Conservation (phyloP, 2,113 vertebrate genomes). For the Tragelaphus imberbis region DNA sequence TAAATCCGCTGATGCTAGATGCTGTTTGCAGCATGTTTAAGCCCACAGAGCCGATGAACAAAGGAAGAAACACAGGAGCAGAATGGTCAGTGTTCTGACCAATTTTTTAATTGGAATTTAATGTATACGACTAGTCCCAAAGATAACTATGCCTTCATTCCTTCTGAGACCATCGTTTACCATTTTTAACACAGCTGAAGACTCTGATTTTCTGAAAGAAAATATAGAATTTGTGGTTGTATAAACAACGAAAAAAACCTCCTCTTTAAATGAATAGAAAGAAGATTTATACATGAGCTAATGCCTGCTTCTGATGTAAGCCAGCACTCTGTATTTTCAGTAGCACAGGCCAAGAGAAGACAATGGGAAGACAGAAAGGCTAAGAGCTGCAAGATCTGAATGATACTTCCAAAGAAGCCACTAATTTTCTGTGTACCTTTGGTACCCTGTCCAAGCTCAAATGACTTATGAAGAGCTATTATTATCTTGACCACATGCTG, state of each 20-base stretch:
- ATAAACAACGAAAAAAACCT: background rate
- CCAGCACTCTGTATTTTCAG: background rate
- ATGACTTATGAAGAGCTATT: background rate
- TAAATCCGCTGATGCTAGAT: background rate
- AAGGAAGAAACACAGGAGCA: background rate
- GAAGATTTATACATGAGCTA: background rate
- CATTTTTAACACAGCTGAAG: background rate
- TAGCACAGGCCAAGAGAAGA: background rate
- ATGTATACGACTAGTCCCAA: background rate
- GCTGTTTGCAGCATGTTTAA: background rate
- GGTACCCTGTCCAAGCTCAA: background rate
- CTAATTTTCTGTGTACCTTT: background rate
- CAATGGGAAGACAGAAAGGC: background rate
- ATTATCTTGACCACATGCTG: background rate
- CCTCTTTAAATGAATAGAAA: conserved; percentile 9
- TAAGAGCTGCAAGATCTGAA: background rate
- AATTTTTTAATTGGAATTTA: background rate
- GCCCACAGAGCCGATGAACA: background rate
- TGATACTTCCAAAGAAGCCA: background rate
- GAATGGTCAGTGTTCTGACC: background rate
- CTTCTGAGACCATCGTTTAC: background rate
- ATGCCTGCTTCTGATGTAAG: background rate
- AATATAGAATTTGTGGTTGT: background rate
- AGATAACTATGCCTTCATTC: background rate
- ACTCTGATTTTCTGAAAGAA: conserved; percentile 23